Percentiles rank a stretch among this genome's conserved stretches.
Conservation (phyloP, 2,113 vertebrate species). For the Oncorhynchus tshawytscha region DNA sequence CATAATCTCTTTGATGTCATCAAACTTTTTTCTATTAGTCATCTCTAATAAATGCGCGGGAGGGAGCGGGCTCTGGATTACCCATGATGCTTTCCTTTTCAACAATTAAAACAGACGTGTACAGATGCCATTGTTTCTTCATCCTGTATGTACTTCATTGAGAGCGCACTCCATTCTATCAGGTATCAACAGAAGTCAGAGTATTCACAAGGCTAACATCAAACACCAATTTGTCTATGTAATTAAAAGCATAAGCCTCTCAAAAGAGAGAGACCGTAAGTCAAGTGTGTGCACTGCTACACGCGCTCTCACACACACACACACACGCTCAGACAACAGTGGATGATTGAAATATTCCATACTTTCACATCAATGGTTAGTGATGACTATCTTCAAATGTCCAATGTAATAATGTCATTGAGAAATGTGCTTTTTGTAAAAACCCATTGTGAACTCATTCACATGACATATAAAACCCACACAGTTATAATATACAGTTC, state of each 20-base stretch:
- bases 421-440: neutral
- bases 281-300: neutral
- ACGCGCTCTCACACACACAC: neutral
- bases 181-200: neutral
- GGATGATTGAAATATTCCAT: neutral
- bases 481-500: constrained; percentile 17
- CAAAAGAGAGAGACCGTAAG: neutral
- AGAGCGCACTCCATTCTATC: neutral
- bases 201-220: neutral
- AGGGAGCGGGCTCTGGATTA: constrained; percentile 12
- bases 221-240: neutral
- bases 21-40: constrained; percentile 31
- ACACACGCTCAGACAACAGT: neutral
- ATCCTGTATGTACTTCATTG: neutral
- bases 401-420: too few relatives aligned
- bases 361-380: neutral
- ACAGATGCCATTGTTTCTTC: neutral
- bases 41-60: constrained; percentile 13
- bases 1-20: constrained; percentile 39
- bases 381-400: too few relatives aligned
- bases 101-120: neutral
- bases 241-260: neutral
- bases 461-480: constrained; percentile 11
- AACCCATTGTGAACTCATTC: neutral
- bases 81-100: constrained; percentile 2